These are phyloP conservation scores for Chironomus riparius DNA, from an alignment of 2,888 invertebrate genomes.

Conservation along the genomic window DNA sequence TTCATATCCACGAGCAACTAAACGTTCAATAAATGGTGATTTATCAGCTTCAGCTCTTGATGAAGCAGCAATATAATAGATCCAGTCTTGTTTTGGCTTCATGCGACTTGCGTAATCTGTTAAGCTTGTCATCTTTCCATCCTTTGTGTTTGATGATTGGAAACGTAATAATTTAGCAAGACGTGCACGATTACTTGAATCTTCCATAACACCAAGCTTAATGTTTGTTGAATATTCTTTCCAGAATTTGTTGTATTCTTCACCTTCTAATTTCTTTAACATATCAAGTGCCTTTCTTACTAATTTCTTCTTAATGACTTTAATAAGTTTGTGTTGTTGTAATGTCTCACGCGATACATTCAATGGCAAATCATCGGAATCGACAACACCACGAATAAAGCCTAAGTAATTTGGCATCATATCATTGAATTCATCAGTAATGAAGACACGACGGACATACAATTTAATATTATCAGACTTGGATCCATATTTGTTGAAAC, in stretches of 20 bases:
- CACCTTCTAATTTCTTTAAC: constrained; percentile 90
- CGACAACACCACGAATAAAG: constrained; percentile 94
- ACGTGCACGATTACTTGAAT: constrained; percentile 90
- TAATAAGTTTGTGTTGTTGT: constrained; percentile 97
- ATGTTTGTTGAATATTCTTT: constrained; percentile 98
- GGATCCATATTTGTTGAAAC: constrained; percentile 92
- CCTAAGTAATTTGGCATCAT: constrained; percentile 97
- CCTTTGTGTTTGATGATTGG: constrained; percentile 62
- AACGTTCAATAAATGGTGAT: constrained; percentile 92
- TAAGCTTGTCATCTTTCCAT: constrained; percentile 59
- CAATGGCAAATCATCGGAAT: constrained; percentile 95
- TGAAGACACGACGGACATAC: constrained; percentile 96
- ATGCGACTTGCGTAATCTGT: constrained; percentile 88
- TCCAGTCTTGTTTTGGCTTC: constrained; percentile 88
- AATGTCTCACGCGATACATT: constrained; percentile 97
- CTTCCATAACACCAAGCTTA: constrained; percentile 95
- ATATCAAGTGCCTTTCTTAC: constrained; percentile 95
- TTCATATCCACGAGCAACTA: constrained; percentile 89
- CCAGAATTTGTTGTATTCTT: constrained; percentile 91
- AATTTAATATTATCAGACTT: constrained; percentile 91
- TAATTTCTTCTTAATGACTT: constrained; percentile 93
- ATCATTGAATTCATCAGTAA: constrained; percentile 98
- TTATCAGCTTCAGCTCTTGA: constrained; percentile 74
- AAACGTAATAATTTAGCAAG: constrained; percentile 91
- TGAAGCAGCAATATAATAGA: constrained; percentile 94